Conservation (phyloP, 2,888 invertebrate species). For the Spodoptera picta region DNA sequence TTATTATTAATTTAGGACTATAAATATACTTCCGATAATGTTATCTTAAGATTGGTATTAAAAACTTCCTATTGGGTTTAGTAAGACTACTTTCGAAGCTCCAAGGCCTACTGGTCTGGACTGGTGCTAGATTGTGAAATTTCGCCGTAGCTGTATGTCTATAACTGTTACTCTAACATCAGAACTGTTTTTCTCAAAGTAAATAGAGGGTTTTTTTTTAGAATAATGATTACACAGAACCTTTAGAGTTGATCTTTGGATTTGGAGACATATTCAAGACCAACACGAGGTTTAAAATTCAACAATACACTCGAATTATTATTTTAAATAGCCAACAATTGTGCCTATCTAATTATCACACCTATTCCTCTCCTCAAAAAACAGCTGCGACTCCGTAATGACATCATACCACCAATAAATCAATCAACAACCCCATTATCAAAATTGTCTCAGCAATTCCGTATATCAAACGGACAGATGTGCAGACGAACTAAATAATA, state of each 20-base stretch:
- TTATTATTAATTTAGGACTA: too few species aligned
- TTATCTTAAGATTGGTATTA: background rate
- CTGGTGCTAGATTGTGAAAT: conserved; percentile 24
- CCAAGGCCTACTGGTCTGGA: conserved; percentile 34
- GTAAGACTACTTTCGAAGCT: conserved; percentile 39
- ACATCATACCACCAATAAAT: background rate
- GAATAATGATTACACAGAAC: too few species aligned
- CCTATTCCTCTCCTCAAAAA: too few species aligned
- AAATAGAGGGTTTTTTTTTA: too few species aligned
- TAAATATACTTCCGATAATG: conserved; percentile 14
- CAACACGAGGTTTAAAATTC: too few species aligned
- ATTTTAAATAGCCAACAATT: too few species aligned
- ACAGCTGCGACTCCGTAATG: background rate
- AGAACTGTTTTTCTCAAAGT: too few species aligned
- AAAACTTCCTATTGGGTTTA: conserved; percentile 25
- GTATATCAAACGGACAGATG: background rate
- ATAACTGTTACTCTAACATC: background rate
- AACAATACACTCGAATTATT: too few species aligned
- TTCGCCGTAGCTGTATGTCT: conserved; percentile 21
- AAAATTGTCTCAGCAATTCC: background rate
- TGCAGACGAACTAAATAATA: conserved; percentile 20
- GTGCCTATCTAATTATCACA: too few species aligned
- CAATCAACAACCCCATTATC: background rate
- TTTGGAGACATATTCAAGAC: too few species aligned
- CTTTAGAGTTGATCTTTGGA: too few species aligned